Evolutionary conservation across 2,888 invertebrate genomes (phyloP), one percentile per base, ranked within the genome.

Genomic region (Julus scandinavius): DNA sequence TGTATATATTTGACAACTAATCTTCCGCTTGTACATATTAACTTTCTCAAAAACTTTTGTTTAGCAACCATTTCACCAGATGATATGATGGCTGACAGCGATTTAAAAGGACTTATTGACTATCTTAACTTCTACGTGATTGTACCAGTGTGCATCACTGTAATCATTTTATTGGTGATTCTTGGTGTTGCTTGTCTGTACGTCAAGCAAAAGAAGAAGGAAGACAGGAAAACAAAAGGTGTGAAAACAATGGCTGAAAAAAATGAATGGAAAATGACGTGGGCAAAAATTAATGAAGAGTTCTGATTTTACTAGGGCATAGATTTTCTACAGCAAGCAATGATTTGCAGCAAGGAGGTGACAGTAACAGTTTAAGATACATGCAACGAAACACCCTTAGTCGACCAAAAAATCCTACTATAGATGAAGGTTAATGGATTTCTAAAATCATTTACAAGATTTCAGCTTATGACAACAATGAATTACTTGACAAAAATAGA

Each of bases 51-150:
- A 29, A 6, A 40, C 13, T 85, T 20, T 20, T 41, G 6, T 29
- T 13, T n/a, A 88, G 88, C 20, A n/a, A 88, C 84, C 0, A 88
- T 88, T 84, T 49, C 88, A 84, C 84, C 88, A 11, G 87, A 87
- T 6, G 45, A 49, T 0, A 83, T 38, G 20, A 49, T 58, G 58
- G 87, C 45, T 13, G 50, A 49, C 40, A 87, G 45, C 17, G 40
- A 84, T 20, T 29, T 88, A 5, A 50, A 88, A 45, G 85, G 88
- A 20, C 20, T 88, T 2, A 45, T 80, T n/a, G 45, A 20, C 1
- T 88, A 49, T 29, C 84, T 88, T 3, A 88, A 88, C 15, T 50
- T 88, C 1, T 88, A 88, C 38, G 54, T 88, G 13, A 84, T 84
- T 41, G 45, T 88, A 15, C 88, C 88, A 29, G 54, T 88, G 13